Evolutionary conservation across 2,113 vertebrate genomes (phyloP).

Genomic region (Scophthalmus maximus): DNA sequence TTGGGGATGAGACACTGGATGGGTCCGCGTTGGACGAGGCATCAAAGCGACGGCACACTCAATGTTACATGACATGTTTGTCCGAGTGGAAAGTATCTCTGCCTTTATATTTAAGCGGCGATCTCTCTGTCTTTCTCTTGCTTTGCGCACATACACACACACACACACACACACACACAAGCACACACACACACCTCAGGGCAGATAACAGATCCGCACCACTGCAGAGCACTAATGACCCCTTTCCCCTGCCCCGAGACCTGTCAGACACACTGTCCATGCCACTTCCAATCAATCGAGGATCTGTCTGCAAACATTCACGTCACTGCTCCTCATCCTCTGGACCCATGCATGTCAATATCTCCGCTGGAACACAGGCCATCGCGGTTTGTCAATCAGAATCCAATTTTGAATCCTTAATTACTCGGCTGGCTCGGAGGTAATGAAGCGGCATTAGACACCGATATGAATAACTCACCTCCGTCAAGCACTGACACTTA

Average conservation of each 20-base stretch:
- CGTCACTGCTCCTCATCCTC: slow-evolving; percentile 18
- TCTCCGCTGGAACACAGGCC: slow-evolving; percentile 9
- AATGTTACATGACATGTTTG: slow-evolving; percentile 41
- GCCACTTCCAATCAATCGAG: slow-evolving; percentile 57
- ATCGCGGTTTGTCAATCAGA: slow-evolving; percentile 52
- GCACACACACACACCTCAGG: slow-evolving; percentile 31
- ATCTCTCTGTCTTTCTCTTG: slow-evolving; percentile 10
- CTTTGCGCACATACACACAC: slow-evolving; percentile 23
- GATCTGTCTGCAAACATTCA: slow-evolving; percentile 12
- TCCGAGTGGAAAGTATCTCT: slow-evolving; percentile 45
- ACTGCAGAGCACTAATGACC: slow-evolving; percentile 57
- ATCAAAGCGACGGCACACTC: neutral
- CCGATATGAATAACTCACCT: slow-evolving; percentile 41
- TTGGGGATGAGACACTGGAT: neutral
- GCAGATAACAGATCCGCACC: slow-evolving; percentile 39
- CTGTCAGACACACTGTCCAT: slow-evolving; percentile 45
- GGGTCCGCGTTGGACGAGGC: neutral
- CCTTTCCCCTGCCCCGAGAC: slow-evolving; percentile 26
- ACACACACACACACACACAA: slow-evolving; percentile 25
- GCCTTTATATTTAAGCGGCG: slow-evolving; percentile 27
- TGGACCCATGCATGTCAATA: slow-evolving; percentile 1
- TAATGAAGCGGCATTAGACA: slow-evolving; percentile 57
- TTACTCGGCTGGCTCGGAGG: slow-evolving; percentile 47
- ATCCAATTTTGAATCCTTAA: slow-evolving; percentile 68
- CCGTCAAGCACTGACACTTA: slow-evolving; percentile 24